These are phyloP conservation scores for Parazoanthus swiftii DNA, from an alignment of 92 coral and sea anemone genomes.

Conservation along the genomic window DNA sequence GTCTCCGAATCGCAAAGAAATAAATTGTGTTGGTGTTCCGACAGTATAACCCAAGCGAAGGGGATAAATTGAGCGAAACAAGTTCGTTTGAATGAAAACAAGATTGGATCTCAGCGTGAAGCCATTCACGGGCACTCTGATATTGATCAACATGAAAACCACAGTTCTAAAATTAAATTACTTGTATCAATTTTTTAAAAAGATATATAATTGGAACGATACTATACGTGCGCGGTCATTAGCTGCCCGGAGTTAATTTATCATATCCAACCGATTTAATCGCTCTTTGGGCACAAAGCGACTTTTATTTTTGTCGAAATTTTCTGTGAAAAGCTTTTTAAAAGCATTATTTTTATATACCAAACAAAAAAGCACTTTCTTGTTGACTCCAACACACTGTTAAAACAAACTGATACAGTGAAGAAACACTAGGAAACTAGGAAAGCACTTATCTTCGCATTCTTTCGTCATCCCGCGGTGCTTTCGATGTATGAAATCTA, in stretches of 20 bases:
- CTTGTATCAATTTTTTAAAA: neutral
- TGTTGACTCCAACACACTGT: too few relatives aligned
- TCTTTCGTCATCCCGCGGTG: too few relatives aligned
- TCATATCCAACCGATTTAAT: neutral
- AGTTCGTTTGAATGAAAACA: neutral
- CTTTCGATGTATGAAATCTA: too few relatives aligned
- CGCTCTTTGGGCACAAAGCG: too few relatives aligned
- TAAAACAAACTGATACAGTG: too few relatives aligned
- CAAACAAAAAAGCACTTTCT: too few relatives aligned
- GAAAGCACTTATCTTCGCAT: too few relatives aligned
- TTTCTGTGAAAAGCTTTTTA: too few relatives aligned
- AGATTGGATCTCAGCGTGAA: neutral
- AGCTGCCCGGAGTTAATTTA: neutral
- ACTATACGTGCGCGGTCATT: too few relatives aligned
- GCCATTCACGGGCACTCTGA: neutral
- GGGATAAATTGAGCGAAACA: neutral
- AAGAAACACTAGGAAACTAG: too few relatives aligned
- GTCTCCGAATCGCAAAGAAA: neutral
- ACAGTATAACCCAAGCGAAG: neutral
- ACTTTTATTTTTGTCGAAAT: too few relatives aligned
- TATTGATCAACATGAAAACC: neutral
- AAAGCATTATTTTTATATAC: too few relatives aligned
- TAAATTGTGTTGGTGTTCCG: neutral
- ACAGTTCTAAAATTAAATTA: neutral
- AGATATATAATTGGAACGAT: neutral